Evolutionary conservation across 2,888 invertebrate species (phyloP), one percentile per base, ranked within the genome.

Genomic region (Hymenopus coronatus): DNA sequence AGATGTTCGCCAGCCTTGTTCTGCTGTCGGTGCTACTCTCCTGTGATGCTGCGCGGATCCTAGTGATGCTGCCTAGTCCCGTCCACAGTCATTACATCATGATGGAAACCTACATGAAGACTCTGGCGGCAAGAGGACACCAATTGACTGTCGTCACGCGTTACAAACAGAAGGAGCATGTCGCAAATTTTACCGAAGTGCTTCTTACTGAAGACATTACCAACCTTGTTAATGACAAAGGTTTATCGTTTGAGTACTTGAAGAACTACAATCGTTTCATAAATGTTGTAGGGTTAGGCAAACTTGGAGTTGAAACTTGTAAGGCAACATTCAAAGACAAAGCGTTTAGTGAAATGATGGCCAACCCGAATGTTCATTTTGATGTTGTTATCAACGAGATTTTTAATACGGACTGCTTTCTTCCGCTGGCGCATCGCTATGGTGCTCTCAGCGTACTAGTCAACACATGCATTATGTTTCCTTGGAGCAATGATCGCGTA

Each of bases 401-500:
- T n/a, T 87, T 87, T 30, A 82, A 82, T 27, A 87, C 82, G 20
- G 87, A 87, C 28, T 87, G 87, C 33, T 82, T 30, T 33, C 46
- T 87, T 14, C 81, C 25, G 0, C 25, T 87, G 20, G 87, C 82
- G 2, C 30, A 87, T 33, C 15, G 20, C 6, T 28, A 81, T 12
- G 27, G 28, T n/a, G 30, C 82, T 25, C 28, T 82, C 15, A 25
- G 30, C 40, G 30, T 87, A 3, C 15, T n/a, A 20, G 27, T 82
- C 2, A 81, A 30, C 33, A 15, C 87, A 9, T 33, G 33, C 14
- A 12, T 6, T 15, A 27, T 87, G 30, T 9, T 87, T 12, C 82
- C 87, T 14, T 87, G 87, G 87, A 82, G 81, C 15, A 87, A 87
- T 14, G 33, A 33, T 82, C 40, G 87, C 15, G 9, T 87, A n/a